Conservation (phyloP, 2,888 invertebrate genomes). For the Drosophila antonietae region DNA sequence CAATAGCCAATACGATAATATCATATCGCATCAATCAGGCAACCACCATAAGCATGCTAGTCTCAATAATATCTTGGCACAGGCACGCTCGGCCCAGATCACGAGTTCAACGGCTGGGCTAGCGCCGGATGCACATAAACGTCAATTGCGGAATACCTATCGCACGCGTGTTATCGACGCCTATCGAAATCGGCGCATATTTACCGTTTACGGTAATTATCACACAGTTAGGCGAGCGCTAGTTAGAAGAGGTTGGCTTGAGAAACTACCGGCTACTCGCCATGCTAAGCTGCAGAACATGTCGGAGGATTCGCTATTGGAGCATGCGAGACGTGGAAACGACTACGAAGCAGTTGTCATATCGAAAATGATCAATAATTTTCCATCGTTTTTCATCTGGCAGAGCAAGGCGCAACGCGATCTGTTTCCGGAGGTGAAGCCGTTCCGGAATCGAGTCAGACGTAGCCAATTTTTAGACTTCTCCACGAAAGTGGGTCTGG, state of each 20-base stretch:
- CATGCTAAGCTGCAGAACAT: slow-evolving; percentile 79
- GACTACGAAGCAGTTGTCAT: slow-evolving; percentile 85
- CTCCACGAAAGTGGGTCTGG: slow-evolving; percentile 85
- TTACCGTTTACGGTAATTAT: slow-evolving; percentile 82
- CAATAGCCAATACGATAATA: background rate
- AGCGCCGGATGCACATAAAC: slow-evolving; percentile 53
- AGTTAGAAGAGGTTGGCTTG: slow-evolving; percentile 89
- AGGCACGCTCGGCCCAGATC: slow-evolving; percentile 15
- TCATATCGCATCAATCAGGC: background rate
- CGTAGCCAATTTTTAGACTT: slow-evolving; percentile 82
- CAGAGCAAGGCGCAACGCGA: slow-evolving; percentile 84
- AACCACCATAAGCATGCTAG: slow-evolving; percentile 20
- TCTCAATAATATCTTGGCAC: slow-evolving; percentile 24
- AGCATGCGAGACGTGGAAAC: slow-evolving; percentile 80
- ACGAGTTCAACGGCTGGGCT: slow-evolving; percentile 10
- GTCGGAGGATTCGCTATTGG: slow-evolving; percentile 74
- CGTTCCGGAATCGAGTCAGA: slow-evolving; percentile 80
- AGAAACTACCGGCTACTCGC: slow-evolving; percentile 86
- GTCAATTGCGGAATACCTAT: slow-evolving; percentile 70
- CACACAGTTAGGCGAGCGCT: slow-evolving; percentile 85
- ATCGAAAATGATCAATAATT: slow-evolving; percentile 87
- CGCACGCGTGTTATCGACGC: slow-evolving; percentile 80
- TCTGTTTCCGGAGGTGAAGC: slow-evolving; percentile 67
- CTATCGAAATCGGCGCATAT: slow-evolving; percentile 81
- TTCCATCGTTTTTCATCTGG: slow-evolving; percentile 90